phyloP scores from a whole-genome alignment of 2,797 vertebrate species.

The Hyperoplus lanceolatus region DNA sequence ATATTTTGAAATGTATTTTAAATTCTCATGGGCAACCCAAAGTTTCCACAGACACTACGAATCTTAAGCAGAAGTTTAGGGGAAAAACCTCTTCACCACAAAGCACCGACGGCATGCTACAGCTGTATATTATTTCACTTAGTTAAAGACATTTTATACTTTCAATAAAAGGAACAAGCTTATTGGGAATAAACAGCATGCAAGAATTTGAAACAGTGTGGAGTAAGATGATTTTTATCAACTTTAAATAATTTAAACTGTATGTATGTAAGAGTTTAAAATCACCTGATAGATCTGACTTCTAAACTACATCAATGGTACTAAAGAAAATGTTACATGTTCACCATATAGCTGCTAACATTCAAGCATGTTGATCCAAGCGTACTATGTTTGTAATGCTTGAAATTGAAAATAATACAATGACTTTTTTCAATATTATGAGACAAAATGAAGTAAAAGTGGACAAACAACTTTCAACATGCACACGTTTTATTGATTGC shows the following conservation, averaged over 20 bases:
- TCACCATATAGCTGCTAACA: too few species aligned
- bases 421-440: background rate
- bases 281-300: background rate
- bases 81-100: background rate
- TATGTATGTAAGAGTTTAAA: background rate
- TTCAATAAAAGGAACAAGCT: background rate
- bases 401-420: background rate
- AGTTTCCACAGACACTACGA: background rate
- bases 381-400: background rate
- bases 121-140: too few species aligned
- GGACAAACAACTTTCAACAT: background rate
- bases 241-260: background rate
- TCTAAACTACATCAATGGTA: background rate
- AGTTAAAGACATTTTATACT: too few species aligned
- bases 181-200: background rate
- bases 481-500: background rate
- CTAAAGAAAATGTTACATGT: background rate
- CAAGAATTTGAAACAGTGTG: background rate
- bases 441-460: background rate
- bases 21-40: background rate
- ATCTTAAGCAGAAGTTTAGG: background rate
- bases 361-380: too few species aligned
- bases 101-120: background rate
- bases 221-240: background rate
- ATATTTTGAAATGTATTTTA: background rate